These are phyloP conservation scores for Odontamblyopus rebecca DNA, from an alignment of 2,797 vertebrate species.

Conservation along the genomic window DNA sequence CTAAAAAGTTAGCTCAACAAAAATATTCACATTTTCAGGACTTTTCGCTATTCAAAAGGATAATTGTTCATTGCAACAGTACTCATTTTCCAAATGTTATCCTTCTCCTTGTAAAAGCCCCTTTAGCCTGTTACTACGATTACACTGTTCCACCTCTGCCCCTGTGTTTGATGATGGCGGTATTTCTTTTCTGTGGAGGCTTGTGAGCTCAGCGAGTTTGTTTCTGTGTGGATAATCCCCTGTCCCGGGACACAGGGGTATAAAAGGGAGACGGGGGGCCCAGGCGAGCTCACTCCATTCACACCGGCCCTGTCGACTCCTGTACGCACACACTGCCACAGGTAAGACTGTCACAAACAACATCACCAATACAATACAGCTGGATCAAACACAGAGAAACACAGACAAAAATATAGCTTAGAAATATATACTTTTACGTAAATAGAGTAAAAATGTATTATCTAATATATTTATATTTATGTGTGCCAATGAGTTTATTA, in stretches of 20 bases:
- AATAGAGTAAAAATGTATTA: neutral
- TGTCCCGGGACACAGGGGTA: slow-evolving; percentile 66
- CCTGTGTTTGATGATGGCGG: slow-evolving; percentile 80
- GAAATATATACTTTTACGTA: neutral
- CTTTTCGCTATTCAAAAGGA: too few relatives aligned
- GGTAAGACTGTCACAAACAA: slow-evolving; percentile 73
- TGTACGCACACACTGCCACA: slow-evolving; percentile 70
- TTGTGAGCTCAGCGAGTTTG: slow-evolving; percentile 81
- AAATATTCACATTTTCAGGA: too few relatives aligned
- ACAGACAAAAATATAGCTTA: neutral
- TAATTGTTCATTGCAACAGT: too few relatives aligned
- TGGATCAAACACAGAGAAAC: slow-evolving; percentile 4
- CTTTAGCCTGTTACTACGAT: neutral
- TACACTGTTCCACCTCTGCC: slow-evolving; percentile 36
- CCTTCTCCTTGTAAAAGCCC: neutral
- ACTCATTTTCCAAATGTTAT: neutral
- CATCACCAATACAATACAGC: slow-evolving; percentile 6
- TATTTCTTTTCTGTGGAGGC: slow-evolving; percentile 78
- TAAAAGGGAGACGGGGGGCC: slow-evolving; percentile 66
- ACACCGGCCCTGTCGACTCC: slow-evolving; percentile 62
- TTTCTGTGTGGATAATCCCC: slow-evolving; percentile 77
- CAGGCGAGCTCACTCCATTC: slow-evolving; percentile 60
- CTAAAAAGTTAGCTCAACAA: too few relatives aligned
- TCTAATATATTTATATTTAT: neutral
- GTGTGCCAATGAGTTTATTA: neutral